phyloP scores from a whole-genome alignment of 2,113 vertebrate species.

The Barbus barbus region DNA sequence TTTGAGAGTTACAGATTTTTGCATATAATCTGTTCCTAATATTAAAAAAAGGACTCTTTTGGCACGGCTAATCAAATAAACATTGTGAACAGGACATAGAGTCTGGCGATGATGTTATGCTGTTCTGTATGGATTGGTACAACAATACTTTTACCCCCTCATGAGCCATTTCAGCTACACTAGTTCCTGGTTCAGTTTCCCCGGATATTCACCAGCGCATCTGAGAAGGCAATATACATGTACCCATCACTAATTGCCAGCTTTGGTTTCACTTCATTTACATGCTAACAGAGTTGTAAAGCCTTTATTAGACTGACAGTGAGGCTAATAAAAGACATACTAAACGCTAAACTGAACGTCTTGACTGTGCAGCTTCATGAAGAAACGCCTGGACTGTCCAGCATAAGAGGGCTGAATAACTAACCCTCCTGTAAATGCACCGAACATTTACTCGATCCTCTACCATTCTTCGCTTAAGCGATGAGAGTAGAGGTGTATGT shows the following conservation, averaged over 20 bases:
- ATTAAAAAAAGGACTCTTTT: constrained; percentile 20
- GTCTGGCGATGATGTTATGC: too few relatives aligned
- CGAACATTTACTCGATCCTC: not conserved
- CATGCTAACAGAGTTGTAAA: not conserved
- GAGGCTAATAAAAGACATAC: not conserved
- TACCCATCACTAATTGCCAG: constrained; percentile 26
- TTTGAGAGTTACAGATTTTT: constrained; percentile 33
- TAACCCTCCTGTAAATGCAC: not conserved
- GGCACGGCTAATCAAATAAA: constrained; percentile 19
- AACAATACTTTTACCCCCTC: not conserved
- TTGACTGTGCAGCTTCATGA: not conserved
- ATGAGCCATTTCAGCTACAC: too few relatives aligned
- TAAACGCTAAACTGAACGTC: too few relatives aligned
- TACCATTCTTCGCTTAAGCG: not conserved
- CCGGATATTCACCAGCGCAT: not conserved
- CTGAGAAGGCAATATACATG: constrained; percentile 17
- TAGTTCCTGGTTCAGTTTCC: not conserved
- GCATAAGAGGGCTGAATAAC: too few relatives aligned
- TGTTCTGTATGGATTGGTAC: not conserved
- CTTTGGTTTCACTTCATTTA: constrained; percentile 45
- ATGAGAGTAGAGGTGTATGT: not conserved
- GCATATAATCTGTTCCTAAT: constrained; percentile 46
- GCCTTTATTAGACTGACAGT: not conserved
- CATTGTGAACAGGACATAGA: not conserved
- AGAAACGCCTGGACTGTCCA: not conserved